Evolutionary conservation across 1,140 invertebrate species (phyloP).

Genomic region (Paraescarpia echinospica): DNA sequence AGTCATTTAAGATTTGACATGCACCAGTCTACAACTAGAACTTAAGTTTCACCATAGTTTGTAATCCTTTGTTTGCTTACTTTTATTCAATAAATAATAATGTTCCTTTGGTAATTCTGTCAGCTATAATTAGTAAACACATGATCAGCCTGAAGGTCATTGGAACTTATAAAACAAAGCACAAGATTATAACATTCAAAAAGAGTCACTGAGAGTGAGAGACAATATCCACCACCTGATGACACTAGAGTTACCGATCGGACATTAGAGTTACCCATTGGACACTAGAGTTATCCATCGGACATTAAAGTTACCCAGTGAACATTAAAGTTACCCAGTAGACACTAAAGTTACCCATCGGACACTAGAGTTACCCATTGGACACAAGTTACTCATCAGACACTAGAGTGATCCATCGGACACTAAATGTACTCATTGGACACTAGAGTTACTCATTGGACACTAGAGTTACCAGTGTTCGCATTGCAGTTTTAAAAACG

Average conservation of each 20-base stretch:
- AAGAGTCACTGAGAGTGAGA: neutral
- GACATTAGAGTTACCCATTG: neutral
- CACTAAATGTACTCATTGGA: neutral
- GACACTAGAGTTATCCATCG: neutral
- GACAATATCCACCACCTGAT: neutral
- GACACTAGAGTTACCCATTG: neutral
- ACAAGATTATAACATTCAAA: neutral
- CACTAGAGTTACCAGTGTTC: neutral
- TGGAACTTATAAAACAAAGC: neutral
- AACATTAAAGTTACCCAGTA: neutral
- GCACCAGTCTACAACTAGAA: too few relatives aligned
- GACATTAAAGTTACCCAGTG: neutral
- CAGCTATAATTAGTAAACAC: neutral
- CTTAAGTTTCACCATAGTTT: neutral
- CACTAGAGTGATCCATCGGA: neutral
- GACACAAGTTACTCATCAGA: neutral
- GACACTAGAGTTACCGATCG: neutral
- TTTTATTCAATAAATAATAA: neutral
- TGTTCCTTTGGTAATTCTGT: neutral
- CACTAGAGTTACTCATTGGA: neutral
- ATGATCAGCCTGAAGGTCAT: neutral
- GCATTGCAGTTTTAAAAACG: too few relatives aligned
- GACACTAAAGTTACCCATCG: neutral
- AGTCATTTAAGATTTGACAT: too few relatives aligned
- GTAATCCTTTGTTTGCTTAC: neutral